Percentiles rank a stretch among this genome's conserved stretches.
These are phyloP conservation scores for Takifugu ocellatus DNA, from an alignment of 2,797 vertebrate genomes.

Conservation along the genomic window DNA sequence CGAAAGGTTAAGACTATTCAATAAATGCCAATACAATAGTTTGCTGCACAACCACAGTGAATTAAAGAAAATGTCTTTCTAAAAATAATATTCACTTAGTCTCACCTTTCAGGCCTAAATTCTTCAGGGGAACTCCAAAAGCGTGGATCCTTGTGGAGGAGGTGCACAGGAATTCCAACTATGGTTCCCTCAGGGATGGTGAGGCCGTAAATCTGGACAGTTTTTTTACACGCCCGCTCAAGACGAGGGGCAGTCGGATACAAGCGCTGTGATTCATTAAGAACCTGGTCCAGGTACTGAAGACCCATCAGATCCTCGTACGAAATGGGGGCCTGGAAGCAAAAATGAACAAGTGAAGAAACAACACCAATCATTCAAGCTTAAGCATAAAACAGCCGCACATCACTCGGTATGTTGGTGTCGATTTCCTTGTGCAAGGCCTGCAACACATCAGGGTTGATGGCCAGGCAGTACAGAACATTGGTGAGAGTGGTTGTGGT, in stretches of 20 bases:
- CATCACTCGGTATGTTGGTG: slow-evolving; percentile 52
- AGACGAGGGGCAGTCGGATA: slow-evolving; percentile 49
- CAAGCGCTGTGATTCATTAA: slow-evolving; percentile 63
- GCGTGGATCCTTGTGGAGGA: slow-evolving; percentile 57
- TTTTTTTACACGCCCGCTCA: slow-evolving; percentile 72
- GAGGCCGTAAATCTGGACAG: slow-evolving; percentile 53
- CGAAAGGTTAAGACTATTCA: background rate
- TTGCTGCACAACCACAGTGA: background rate
- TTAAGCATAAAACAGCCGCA: slow-evolving; percentile 17
- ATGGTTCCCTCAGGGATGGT: slow-evolving; percentile 63
- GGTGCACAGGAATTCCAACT: slow-evolving; percentile 45
- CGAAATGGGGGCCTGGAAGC: slow-evolving; percentile 41
- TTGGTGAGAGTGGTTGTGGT: slow-evolving; percentile 62
- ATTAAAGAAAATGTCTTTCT: background rate
- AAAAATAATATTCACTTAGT: too few species aligned
- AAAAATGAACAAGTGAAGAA: background rate
- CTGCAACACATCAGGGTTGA: slow-evolving; percentile 67
- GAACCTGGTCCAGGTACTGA: slow-evolving; percentile 72
- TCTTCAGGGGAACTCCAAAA: slow-evolving; percentile 67
- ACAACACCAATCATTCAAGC: too few species aligned
- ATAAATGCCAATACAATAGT: background rate
- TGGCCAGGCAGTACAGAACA: slow-evolving; percentile 68
- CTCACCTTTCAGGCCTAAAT: slow-evolving; percentile 76
- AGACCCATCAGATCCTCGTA: slow-evolving; percentile 57
- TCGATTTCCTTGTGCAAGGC: slow-evolving; percentile 72